Evolutionary conservation across 2,797 vertebrate genomes (phyloP), one percentile per base, ranked within the genome.

Genomic region (Typhlichthys eigenmanni): DNA sequence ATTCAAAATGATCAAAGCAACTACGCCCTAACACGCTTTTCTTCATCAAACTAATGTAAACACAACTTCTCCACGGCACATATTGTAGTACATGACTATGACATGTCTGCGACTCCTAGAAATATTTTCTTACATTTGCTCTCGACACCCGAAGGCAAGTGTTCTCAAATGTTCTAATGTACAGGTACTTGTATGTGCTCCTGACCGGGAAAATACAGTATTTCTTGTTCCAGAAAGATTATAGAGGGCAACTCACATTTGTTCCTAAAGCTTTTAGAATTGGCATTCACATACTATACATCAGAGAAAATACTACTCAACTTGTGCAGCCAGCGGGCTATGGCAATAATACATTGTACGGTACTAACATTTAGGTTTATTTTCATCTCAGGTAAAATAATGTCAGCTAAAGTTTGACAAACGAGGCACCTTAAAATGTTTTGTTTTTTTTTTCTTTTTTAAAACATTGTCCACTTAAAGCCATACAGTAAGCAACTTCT

Each of bases 381-480:
- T 85, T 79, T 87, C 81, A 83, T 84, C 72, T 88, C 74, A 72
- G 81, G 62, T 89, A 88, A 89, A 90, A 88, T 83, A 85, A 89
- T 16, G 65, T 90, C 83, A 76, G 84, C 83, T 82, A 89, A 89
- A 88, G 80, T 87, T 84, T 88, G 85, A 90, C 86, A 87, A 90
- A 90, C 82, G 86, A 91, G 89, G 90, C 90, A 91, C 89, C 89
- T 88, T 87, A 84, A 89, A 85, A 88, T 91, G 82, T 88, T 90
- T 91, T 81, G 70, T 24, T 29, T 29, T 29, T 4, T 0, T 29
- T 29, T 29, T 29, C 0, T 29, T 29, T 29, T 29, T 29, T 4
- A 75, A 88, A 87, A 89, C 82, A 88, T 88, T 84, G 80, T 88
- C 86, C 88, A 89, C 82, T 88, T 90, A 90, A 90, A 90, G 86